Evolutionary conservation across 2,113 vertebrate species (phyloP).

Genomic region (Periophthalmus modestus): DNA sequence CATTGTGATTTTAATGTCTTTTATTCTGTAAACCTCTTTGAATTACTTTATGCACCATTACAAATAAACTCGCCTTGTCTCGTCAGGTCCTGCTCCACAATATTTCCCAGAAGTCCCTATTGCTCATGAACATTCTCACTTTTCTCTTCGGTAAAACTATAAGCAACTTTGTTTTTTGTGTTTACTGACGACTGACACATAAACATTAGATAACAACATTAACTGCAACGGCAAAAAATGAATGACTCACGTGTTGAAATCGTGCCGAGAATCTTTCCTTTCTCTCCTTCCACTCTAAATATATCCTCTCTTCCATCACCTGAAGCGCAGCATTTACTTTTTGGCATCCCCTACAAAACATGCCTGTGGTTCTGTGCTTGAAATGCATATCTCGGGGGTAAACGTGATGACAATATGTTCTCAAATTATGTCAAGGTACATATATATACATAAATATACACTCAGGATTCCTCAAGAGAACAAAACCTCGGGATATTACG

Average conservation of each 20-base stretch:
- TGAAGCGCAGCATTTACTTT: conserved; percentile 60
- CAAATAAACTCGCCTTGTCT: too few species aligned
- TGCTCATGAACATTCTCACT: too few species aligned
- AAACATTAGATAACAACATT: conserved; percentile 20
- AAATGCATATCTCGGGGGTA: conserved; percentile 65
- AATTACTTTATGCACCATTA: too few species aligned
- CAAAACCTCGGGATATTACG: conserved; percentile 32
- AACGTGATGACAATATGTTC: conserved; percentile 60
- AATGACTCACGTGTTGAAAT: conserved; percentile 49
- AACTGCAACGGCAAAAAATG: conserved; percentile 27
- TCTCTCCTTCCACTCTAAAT: conserved; percentile 38
- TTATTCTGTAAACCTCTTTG: too few species aligned
- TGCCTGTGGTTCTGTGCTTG: conserved; percentile 55
- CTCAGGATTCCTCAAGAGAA: conserved; percentile 57
- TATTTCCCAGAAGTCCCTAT: too few species aligned
- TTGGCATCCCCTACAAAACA: conserved; percentile 59
- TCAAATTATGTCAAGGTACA: conserved; percentile 61
- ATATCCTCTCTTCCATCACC: conserved; percentile 56
- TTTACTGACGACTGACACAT: conserved; percentile 19
- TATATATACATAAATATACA: conserved; percentile 72
- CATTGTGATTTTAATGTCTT: too few species aligned
- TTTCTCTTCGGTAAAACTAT: neutral
- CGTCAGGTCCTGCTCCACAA: too few species aligned
- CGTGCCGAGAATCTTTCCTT: conserved; percentile 21
- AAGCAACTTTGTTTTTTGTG: neutral